phyloP scores from a whole-genome alignment of 2,113 vertebrate species.

The Saimiri boliviensis region DNA sequence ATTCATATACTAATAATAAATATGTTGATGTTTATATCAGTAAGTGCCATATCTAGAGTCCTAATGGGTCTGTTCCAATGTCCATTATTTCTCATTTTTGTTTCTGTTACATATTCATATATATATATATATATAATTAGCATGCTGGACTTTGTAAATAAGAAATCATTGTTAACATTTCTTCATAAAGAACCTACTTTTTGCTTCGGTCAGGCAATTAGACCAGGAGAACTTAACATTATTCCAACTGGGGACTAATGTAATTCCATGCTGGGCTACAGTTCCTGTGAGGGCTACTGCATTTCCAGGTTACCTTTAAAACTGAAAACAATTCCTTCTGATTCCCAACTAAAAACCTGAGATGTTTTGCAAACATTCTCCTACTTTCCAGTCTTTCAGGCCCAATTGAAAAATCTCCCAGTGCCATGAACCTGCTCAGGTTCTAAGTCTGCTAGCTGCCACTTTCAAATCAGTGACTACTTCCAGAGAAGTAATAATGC shows the following conservation, averaged over 20 bases:
- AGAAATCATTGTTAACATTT: not conserved
- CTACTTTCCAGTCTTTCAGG: not conserved
- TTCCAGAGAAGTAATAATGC: not conserved
- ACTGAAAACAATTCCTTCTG: not conserved
- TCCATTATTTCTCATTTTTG: not conserved
- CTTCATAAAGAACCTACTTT: not conserved
- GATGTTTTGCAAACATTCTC: not conserved
- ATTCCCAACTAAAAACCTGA: not conserved
- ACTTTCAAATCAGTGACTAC: not conserved
- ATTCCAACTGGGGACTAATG: not conserved
- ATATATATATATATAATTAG: not conserved
- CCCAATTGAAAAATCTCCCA: too few species aligned
- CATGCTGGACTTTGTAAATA: not conserved
- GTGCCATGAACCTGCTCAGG: not conserved
- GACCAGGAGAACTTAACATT: not conserved
- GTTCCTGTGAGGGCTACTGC: not conserved
- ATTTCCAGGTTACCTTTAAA: not conserved
- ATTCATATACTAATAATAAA: not conserved
- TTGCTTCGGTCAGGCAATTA: not conserved
- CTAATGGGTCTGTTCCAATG: not conserved
- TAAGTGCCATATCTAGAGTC: not conserved
- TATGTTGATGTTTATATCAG: not conserved
- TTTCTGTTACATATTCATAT: not conserved
- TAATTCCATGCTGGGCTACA: not conserved
- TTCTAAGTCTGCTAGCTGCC: not conserved